Conservation (phyloP, 2,888 invertebrate genomes). For the Eulithis testata region DNA sequence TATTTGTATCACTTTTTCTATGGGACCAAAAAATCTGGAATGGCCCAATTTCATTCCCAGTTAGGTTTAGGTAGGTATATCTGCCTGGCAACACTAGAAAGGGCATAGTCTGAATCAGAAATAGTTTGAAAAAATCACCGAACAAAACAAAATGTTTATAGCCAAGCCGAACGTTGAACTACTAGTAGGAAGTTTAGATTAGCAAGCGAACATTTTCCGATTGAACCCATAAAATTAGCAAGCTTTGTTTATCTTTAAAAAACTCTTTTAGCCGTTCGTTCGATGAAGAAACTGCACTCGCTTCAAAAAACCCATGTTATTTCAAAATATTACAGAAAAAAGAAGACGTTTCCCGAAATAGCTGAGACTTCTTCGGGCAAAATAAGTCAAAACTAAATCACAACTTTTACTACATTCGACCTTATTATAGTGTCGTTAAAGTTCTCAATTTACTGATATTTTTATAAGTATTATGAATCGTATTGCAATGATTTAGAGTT, state of each 20-base stretch:
- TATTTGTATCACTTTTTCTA: no score
- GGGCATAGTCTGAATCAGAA: no score
- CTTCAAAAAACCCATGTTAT: conserved; percentile 1
- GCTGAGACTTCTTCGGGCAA: conserved; percentile 19
- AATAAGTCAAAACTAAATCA: conserved; percentile 27
- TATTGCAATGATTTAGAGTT: neutral
- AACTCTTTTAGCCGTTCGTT: neutral
- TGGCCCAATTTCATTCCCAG: no score
- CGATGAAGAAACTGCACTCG: no score
- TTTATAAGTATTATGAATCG: neutral
- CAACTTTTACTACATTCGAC: conserved; percentile 2
- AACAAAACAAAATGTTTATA: conserved; percentile 11
- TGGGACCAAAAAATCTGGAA: no score
- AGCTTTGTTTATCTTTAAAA: neutral
- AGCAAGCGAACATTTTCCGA: neutral
- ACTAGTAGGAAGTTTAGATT: conserved; percentile 14
- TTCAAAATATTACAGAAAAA: conserved; percentile 9
- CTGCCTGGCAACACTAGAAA: no score
- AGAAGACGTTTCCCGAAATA: conserved; percentile 15
- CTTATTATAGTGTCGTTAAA: neutral
- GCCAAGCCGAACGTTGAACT: conserved; percentile 10
- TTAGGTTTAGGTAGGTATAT: no score
- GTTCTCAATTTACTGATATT: conserved; percentile 1
- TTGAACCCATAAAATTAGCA: conserved; percentile 12
- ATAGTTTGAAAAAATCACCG: neutral